phyloP scores from a whole-genome alignment of 2,888 invertebrate species.

The Eurois occulta region DNA sequence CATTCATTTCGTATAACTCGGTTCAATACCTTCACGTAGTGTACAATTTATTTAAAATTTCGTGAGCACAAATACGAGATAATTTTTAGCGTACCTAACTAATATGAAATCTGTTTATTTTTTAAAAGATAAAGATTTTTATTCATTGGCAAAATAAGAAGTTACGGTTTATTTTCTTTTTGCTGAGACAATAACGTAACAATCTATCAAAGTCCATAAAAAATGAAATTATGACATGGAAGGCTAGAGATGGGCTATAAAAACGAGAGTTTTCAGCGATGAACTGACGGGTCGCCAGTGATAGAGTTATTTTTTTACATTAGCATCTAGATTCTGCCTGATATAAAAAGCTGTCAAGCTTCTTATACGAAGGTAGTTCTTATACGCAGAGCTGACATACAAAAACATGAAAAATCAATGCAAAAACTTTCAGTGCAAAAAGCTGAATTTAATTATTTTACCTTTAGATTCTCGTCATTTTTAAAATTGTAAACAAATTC shows the following conservation, averaged over 20 bases:
- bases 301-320: slow-evolving; percentile 19
- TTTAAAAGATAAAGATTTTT: background rate
- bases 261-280: slow-evolving; percentile 36
- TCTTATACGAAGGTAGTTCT: slow-evolving; percentile 15
- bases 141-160: slow-evolving; percentile 33
- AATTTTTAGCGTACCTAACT: slow-evolving; percentile 6
- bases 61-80: slow-evolving; percentile 8
- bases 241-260: slow-evolving; percentile 14
- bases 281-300: slow-evolving; percentile 24
- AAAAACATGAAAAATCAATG: slow-evolving; percentile 43
- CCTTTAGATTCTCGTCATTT: slow-evolving; percentile 1
- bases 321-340: slow-evolving; percentile 27
- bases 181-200: slow-evolving; percentile 43
- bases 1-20: slow-evolving; percentile 51
- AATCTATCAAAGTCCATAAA: slow-evolving; percentile 46
- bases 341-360: background rate
- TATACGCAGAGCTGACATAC: background rate
- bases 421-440: slow-evolving; percentile 37
- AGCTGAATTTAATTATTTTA: slow-evolving; percentile 2
- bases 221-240: slow-evolving; percentile 38
- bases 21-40: slow-evolving; percentile 53
- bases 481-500: background rate
- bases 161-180: slow-evolving; percentile 39
- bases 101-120: slow-evolving; percentile 14
- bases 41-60: slow-evolving; percentile 27